A percentile compares a stretch with the other conserved stretches of the same genome.
phyloP scores from a whole-genome alignment of 2,113 vertebrate species.

The Cyanistes caeruleus region DNA sequence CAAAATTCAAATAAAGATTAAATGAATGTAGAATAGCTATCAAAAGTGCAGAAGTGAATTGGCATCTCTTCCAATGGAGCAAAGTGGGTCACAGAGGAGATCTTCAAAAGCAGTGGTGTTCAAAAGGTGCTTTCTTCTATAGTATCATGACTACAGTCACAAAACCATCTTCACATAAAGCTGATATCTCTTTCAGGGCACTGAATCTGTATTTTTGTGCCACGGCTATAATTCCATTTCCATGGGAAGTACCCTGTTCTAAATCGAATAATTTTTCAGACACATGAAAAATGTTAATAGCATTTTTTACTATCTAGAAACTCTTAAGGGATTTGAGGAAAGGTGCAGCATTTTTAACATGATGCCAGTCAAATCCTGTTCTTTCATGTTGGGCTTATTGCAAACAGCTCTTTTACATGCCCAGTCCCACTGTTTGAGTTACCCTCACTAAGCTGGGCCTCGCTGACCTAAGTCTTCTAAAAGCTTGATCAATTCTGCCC shows the following conservation, averaged over 20 bases:
- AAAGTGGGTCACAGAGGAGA: not conserved
- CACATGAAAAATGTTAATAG: not conserved
- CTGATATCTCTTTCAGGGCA: not conserved
- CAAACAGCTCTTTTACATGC: not conserved
- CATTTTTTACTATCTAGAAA: not conserved
- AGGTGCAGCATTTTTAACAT: not conserved
- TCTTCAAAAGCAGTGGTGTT: not conserved
- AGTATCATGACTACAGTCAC: not conserved
- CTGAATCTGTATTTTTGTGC: not conserved
- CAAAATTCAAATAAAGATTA: not conserved
- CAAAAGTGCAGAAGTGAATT: not conserved
- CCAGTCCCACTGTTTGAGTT: not conserved
- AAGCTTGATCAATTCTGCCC: not conserved
- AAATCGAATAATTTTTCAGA: not conserved
- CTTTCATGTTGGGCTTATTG: not conserved
- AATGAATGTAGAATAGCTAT: not conserved
- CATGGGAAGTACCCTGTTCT: not conserved
- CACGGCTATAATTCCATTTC: not conserved
- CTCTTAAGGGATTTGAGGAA: not conserved
- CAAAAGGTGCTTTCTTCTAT: not conserved
- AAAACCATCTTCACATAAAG: not conserved
- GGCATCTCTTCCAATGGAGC: accelerated
- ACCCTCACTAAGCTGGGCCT: not conserved
- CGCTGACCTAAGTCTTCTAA: not conserved
- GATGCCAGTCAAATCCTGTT: not conserved